A percentile compares a stretch with the other conserved stretches of the same genome.
Evolutionary conservation across 2,888 invertebrate species (phyloP).

Genomic region (Sicus ferrugineus): DNA sequence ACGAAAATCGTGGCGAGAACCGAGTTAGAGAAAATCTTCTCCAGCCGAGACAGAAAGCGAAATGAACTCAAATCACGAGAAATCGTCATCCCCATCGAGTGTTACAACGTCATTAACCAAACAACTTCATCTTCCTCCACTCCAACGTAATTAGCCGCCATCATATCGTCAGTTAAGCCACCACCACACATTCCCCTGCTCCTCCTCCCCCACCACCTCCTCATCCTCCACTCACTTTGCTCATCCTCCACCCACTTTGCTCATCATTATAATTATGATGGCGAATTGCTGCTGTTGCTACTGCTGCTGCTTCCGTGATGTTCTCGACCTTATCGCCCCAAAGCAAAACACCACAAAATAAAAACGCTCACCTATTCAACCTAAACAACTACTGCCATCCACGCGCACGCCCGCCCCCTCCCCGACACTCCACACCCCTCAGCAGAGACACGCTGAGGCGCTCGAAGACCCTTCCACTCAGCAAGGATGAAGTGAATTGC

Average conservation of each 20-base stretch:
- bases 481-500: slow-evolving; percentile 61
- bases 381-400: not conserved
- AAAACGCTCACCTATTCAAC: slow-evolving; percentile 7
- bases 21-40: no score
- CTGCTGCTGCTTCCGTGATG: not conserved
- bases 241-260: not conserved
- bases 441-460: no score
- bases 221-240: not conserved
- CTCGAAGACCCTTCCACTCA: slow-evolving; percentile 37
- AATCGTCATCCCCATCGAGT: no score
- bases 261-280: slow-evolving; percentile 4
- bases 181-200: not conserved
- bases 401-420: not conserved
- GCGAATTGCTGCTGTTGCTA: not conserved
- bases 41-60: no score
- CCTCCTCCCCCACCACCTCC: not conserved
- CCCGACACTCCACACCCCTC: slow-evolving; percentile 8
- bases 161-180: no score
- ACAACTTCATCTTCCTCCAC: no score
- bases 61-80: no score
- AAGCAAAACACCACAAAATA: not conserved
- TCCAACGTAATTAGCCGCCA: no score
- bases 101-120: not conserved
- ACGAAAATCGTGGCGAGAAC: no score
- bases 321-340: not conserved